These are phyloP conservation scores for Drosophila bunnanda DNA, from an alignment of 2,888 invertebrate species.

Conservation along the genomic window DNA sequence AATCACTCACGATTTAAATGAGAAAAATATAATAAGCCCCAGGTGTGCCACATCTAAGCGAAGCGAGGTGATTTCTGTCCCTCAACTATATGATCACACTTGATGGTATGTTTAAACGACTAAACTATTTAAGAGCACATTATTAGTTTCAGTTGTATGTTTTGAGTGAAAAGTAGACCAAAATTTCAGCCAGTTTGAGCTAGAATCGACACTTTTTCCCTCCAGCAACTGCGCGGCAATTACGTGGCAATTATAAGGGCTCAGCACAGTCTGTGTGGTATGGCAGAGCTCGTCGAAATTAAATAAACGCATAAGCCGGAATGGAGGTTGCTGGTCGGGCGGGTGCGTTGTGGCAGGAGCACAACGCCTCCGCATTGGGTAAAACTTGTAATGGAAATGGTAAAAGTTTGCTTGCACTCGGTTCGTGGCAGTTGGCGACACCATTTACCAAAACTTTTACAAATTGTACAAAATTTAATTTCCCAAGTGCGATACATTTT, in stretches of 20 bases:
- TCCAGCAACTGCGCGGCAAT: constrained; percentile 34
- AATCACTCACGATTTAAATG: not conserved
- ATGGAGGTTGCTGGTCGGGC: constrained; percentile 22
- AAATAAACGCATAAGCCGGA: constrained; percentile 43
- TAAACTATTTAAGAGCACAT: not conserved
- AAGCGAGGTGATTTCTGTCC: not conserved
- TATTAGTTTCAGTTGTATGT: not conserved
- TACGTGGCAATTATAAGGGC: constrained; percentile 35
- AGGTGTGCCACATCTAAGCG: too few species aligned
- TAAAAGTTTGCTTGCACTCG: constrained; percentile 51
- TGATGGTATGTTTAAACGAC: not conserved
- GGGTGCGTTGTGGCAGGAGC: constrained; percentile 5
- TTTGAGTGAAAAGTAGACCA: not conserved
- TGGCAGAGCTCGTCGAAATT: constrained; percentile 37
- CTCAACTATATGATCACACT: not conserved
- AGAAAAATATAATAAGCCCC: not conserved
- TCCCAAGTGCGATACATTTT: constrained; percentile 52
- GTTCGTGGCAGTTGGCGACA: constrained; percentile 59
- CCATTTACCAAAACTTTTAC: constrained; percentile 54
- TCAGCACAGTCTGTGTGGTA: constrained; percentile 8
- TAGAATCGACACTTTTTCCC: constrained; percentile 26
- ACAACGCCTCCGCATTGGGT: constrained; percentile 2
- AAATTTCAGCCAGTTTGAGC: not conserved
- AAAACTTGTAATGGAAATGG: constrained; percentile 63
- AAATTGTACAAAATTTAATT: constrained; percentile 55